Conservation (phyloP, 1,140 invertebrate genomes). For the Sycobia sp. region DNA sequence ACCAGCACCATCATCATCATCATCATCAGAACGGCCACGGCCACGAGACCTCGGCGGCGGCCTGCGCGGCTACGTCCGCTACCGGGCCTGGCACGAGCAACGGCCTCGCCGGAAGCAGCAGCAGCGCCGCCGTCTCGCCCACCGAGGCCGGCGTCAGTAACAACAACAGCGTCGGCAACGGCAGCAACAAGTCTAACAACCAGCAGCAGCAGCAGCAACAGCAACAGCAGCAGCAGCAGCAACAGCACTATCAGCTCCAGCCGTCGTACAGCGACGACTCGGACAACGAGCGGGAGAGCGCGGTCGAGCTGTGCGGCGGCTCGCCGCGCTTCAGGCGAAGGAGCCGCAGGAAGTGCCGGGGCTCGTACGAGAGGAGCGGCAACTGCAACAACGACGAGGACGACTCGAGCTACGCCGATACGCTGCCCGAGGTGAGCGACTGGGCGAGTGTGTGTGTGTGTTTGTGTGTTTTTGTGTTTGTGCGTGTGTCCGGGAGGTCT, state of each 20-base stretch:
- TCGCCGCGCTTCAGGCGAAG: slow-evolving; percentile 73
- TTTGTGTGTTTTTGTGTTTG: too few relatives aligned
- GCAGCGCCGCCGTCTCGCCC: too few relatives aligned
- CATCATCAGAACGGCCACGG: slow-evolving; percentile 14
- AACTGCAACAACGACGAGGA: slow-evolving; percentile 65
- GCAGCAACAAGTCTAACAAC: too few relatives aligned
- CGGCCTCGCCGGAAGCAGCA: not conserved
- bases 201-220: too few relatives aligned
- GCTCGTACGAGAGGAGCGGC: slow-evolving; percentile 38
- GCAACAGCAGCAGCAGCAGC: not conserved
- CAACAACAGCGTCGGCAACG: not conserved
- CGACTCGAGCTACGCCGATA: slow-evolving; percentile 85
- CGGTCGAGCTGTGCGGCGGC: slow-evolving; percentile 61
- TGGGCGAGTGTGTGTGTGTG: not conserved
- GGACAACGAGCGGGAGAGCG: slow-evolving; percentile 78
- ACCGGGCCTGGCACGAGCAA: too few relatives aligned
- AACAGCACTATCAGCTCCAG: slow-evolving; percentile 4
- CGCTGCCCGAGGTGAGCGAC: slow-evolving; percentile 80
- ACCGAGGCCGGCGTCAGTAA: not conserved
- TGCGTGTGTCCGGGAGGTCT: too few relatives aligned
- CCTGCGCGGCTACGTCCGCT: too few relatives aligned
- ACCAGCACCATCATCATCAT: too few relatives aligned
- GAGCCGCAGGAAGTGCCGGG: slow-evolving; percentile 62
- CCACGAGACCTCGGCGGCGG: not conserved
- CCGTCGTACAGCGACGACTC: slow-evolving; percentile 70